Percentiles rank a stretch among this genome's conserved stretches.
Evolutionary conservation across 2,888 invertebrate species (phyloP).

Genomic region (Syrphus vitripennis): DNA sequence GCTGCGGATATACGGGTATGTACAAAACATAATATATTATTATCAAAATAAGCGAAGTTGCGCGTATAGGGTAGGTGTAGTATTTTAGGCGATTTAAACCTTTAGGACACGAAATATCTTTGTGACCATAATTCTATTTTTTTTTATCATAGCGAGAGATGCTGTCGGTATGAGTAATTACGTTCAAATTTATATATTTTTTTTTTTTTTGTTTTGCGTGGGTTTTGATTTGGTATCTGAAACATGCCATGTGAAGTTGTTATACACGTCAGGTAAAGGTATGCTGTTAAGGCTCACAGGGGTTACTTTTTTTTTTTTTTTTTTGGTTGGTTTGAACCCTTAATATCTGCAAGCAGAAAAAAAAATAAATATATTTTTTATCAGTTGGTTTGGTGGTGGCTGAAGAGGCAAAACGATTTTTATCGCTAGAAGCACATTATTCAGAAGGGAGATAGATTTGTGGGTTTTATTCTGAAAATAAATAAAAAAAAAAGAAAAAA

Average conservation of each 20-base stretch:
- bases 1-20: constrained; percentile 37
- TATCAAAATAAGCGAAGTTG: background rate
- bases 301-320: background rate
- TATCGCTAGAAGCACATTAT: constrained; percentile 65
- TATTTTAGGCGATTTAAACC: constrained; percentile 14
- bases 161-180: constrained; percentile 68
- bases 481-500: constrained; percentile 30
- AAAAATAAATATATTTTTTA: background rate
- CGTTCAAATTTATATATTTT: constrained; percentile 36
- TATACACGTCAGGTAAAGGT: background rate
- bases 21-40: background rate
- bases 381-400: constrained; percentile 14
- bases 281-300: constrained; percentile 6
- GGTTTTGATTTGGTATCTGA: constrained; percentile 51
- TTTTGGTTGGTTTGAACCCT: background rate
- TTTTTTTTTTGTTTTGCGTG: background rate
- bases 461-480: constrained; percentile 36
- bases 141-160: constrained; percentile 25
- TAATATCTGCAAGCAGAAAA: background rate
- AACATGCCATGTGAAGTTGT: constrained; percentile 16
- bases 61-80: constrained; percentile 11
- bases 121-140: constrained; percentile 63
- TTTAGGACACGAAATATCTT: constrained; percentile 19
- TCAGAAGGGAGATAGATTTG: constrained; percentile 65
- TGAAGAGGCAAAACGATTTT: constrained; percentile 47